Evolutionary conservation across 2,888 invertebrate genomes (phyloP).

Genomic region (Molanna angustata): DNA sequence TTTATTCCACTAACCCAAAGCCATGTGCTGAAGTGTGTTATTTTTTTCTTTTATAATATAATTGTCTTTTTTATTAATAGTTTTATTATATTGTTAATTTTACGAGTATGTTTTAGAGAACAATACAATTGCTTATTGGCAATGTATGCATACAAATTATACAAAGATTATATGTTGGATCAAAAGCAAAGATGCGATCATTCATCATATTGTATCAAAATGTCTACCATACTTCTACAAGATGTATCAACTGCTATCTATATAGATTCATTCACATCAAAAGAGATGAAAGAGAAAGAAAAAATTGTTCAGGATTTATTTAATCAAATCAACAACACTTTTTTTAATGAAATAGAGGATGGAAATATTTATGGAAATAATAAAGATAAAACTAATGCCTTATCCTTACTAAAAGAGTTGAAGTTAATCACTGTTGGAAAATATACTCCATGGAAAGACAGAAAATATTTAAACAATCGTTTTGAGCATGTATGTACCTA

Average conservation of each 20-base stretch:
- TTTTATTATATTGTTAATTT: too few relatives aligned
- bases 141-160: constrained; percentile 20
- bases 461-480: too few relatives aligned
- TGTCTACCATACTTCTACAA: constrained; percentile 27
- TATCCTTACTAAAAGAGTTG: constrained; percentile 4
- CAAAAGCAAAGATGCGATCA: constrained; percentile 13
- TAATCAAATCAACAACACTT: constrained; percentile 8
- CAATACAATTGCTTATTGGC: constrained; percentile 18
- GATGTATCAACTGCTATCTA: constrained; percentile 31
- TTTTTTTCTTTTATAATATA: too few relatives aligned
- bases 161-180: constrained; percentile 19
- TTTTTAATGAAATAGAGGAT: constrained; percentile 7
- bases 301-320: constrained; percentile 15
- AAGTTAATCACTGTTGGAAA: constrained; percentile 6
- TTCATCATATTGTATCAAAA: constrained; percentile 24
- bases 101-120: constrained; percentile 20
- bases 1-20: too few relatives aligned
- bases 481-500: too few relatives aligned
- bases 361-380: background rate
- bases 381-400: background rate
- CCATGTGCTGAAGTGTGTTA: too few relatives aligned
- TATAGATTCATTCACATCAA: constrained; percentile 24
- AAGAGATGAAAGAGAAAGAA: constrained; percentile 11
- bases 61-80: too few relatives aligned
- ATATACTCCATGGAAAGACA: too few relatives aligned